A percentile compares a stretch with the other conserved stretches of the same genome.
Evolutionary conservation across 1,140 invertebrate genomes (phyloP).

Genomic region (Drosophila erecta): DNA sequence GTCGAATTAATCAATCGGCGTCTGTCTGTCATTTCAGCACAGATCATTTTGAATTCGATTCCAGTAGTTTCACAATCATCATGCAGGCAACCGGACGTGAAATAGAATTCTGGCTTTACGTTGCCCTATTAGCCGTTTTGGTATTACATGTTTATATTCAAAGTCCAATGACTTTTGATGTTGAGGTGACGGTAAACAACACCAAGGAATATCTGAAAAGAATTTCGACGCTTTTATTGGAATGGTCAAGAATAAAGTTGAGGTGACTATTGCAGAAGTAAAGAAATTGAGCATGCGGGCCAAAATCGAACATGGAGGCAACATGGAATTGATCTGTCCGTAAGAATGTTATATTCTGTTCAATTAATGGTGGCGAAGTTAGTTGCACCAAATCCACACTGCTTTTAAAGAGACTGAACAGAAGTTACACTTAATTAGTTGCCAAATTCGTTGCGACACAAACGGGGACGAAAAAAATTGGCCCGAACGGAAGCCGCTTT

Average conservation of each 20-base stretch:
- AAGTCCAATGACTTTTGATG: too few species aligned
- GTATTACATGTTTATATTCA: too few species aligned
- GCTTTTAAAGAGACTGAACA: background rate
- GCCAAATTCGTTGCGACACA: constrained; percentile 19
- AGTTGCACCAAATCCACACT: background rate
- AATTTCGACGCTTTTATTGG: background rate
- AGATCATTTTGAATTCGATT: background rate
- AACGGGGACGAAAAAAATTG: constrained; percentile 21
- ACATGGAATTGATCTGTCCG: background rate
- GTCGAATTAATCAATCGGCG: constrained; percentile 2
- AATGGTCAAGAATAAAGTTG: background rate
- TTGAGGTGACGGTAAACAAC: background rate
- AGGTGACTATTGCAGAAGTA: background rate
- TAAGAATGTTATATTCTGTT: background rate
- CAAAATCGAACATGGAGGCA: too few species aligned
- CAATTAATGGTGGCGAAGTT: too few species aligned
- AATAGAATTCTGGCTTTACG: too few species aligned
- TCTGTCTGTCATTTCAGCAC: background rate
- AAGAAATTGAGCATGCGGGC: background rate
- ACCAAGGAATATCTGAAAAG: background rate
- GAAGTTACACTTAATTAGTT: constrained; percentile 63
- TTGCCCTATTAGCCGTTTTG: too few species aligned
- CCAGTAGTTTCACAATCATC: background rate
- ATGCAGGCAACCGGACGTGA: background rate
- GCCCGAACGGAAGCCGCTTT: constrained; percentile 15